A percentile compares a stretch with the other conserved stretches of the same genome.
phyloP scores from a whole-genome alignment of 2,113 vertebrate species.

The Mesitornis unicolor region DNA sequence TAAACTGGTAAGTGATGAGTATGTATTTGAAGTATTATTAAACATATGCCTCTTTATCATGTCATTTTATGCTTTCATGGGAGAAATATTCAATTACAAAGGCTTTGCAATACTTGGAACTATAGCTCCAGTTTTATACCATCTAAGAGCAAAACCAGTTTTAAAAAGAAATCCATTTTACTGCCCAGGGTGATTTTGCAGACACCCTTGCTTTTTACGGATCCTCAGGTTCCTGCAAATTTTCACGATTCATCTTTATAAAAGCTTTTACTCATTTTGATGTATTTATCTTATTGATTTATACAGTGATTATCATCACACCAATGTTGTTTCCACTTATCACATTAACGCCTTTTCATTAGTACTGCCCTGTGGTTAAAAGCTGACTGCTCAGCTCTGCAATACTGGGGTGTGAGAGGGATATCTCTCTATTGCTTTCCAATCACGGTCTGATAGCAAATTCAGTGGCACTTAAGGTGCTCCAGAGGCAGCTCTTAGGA shows the following conservation, averaged over 20 bases:
- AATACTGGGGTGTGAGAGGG: too few relatives aligned
- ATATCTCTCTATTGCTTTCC: background rate
- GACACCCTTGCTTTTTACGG: background rate
- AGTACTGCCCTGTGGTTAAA: background rate
- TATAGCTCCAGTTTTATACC: background rate
- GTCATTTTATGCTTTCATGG: background rate
- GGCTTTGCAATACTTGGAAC: background rate
- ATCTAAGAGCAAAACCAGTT: background rate
- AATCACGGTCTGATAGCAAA: background rate
- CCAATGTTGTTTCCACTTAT: background rate
- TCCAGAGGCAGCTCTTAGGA: background rate
- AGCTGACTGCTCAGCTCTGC: background rate
- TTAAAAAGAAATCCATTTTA: background rate
- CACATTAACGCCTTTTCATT: slow-evolving; percentile 1
- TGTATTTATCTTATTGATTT: slow-evolving; percentile 25
- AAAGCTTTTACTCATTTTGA: background rate
- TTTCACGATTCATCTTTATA: slow-evolving; percentile 2
- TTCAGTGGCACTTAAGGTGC: background rate
- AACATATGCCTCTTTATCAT: background rate
- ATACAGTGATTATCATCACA: background rate
- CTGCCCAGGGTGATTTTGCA: background rate
- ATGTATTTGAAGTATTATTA: background rate
- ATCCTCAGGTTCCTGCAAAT: background rate
- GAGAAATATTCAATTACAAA: slow-evolving; percentile 13
- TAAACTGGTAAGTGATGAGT: background rate